These are phyloP conservation scores for Scartelaos histophorus DNA, from an alignment of 2,113 vertebrate species.

Conservation along the genomic window DNA sequence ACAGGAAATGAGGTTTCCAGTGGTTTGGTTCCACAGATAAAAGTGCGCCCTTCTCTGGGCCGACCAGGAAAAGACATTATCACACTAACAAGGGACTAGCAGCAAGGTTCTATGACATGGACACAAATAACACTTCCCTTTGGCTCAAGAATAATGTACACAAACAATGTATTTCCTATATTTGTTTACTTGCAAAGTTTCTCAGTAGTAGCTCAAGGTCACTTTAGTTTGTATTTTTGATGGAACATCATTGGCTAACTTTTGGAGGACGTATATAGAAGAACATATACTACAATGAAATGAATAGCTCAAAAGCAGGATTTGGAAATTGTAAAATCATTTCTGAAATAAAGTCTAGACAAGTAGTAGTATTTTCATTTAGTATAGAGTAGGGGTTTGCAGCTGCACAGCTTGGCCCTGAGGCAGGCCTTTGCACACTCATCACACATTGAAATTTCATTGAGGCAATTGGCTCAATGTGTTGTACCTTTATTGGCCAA, in stretches of 20 bases:
- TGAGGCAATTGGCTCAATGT: slow-evolving; percentile 52
- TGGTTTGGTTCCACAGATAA: slow-evolving; percentile 50
- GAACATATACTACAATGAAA: not conserved
- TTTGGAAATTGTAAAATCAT: slow-evolving; percentile 12
- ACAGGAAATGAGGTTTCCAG: slow-evolving; percentile 72
- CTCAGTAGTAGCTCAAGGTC: not conserved
- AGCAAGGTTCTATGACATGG: slow-evolving; percentile 13
- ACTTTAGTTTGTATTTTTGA: slow-evolving; percentile 16
- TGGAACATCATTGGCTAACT: not conserved
- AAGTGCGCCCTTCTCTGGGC: slow-evolving; percentile 43
- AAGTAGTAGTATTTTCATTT: slow-evolving; percentile 9
- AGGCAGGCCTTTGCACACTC: slow-evolving; percentile 50
- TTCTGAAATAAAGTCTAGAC: not conserved
- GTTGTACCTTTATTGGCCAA: slow-evolving; percentile 47
- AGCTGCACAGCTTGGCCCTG: slow-evolving; percentile 44
- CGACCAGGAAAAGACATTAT: slow-evolving; percentile 67
- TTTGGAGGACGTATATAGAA: not conserved
- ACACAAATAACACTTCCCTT: slow-evolving; percentile 27
- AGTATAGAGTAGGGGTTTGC: slow-evolving; percentile 37
- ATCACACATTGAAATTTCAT: slow-evolving; percentile 63
- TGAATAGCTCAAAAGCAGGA: not conserved
- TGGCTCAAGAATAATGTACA: not conserved
- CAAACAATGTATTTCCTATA: not conserved
- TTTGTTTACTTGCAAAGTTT: slow-evolving; percentile 21
- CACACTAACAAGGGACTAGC: slow-evolving; percentile 41